Evolutionary conservation across 1,140 invertebrate species (phyloP), one percentile per base, ranked within the genome.

Genomic region (Macrobrachium nipponense): DNA sequence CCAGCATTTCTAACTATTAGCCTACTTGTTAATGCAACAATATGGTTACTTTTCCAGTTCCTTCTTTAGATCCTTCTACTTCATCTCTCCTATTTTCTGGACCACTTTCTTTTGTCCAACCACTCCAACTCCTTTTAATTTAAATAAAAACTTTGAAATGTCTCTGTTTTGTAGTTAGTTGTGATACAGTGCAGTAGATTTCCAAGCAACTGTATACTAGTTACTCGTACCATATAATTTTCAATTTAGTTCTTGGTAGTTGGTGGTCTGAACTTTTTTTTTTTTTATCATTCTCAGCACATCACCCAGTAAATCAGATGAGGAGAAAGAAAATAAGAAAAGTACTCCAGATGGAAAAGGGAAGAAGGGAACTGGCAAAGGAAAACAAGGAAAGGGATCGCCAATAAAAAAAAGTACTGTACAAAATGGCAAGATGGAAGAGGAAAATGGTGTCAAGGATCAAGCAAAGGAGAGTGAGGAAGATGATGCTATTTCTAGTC

Each of bases 401-500:
- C 11, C 51, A 5, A 51, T 6, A 51, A 51, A 51, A 12, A 10
- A 51, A 51, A 12, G 0, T 10, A 10, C 18, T 51, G 5, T 4
- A 51, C 8, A 51, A 51, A 12, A 51, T 10, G 51, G 11, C 8
- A 12, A 51, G 51, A 51, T 51, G 51, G 51, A 58, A 61, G 43
- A 36, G 23, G 27, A 62, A 51, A 20, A 23, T 20, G 15, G 2
- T 17, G 60, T 17, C 64, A 83, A 83, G 66, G 83, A 61, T 58
- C 18, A 58, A 10, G 60, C 75, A 10, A 87, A 80, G 82, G 82
- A 89, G 84, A 86, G 82, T 77, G 87, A 78, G 87, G 87, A 83
- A 82, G 87, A 84, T 44, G 73, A 77, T 43, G 68, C 20, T 62
- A 77, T 14, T 43, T 12, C 15, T 60, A 61, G 17, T 43, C 27